Percentiles rank a stretch among this genome's conserved stretches.
Evolutionary conservation across 2,888 invertebrate genomes (phyloP).

Genomic region (Zonitis immaculata): DNA sequence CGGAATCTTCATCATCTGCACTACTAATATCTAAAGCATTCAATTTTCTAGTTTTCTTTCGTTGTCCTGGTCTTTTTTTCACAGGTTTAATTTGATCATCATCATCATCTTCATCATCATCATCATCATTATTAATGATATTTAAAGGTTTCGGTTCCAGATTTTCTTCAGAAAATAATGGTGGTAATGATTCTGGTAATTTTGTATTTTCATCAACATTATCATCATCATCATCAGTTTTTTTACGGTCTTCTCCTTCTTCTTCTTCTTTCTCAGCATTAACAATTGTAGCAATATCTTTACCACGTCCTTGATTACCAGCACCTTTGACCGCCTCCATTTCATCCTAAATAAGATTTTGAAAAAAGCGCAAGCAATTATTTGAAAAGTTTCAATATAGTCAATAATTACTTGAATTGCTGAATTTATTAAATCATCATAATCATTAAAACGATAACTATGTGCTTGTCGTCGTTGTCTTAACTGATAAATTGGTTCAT

Average conservation of each 20-base stretch:
- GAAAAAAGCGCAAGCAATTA: not conserved
- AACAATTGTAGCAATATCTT: conserved; percentile 88
- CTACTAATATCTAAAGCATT: conserved; percentile 65
- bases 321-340: conserved; percentile 70
- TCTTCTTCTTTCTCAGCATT: conserved; percentile 69
- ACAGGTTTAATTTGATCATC: conserved; percentile 35
- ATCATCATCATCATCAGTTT: conserved; percentile 32
- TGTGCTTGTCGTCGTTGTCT: conserved; percentile 75
- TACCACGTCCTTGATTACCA: conserved; percentile 79
- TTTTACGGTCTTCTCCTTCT: conserved; percentile 36
- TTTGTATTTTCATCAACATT: conserved; percentile 20
- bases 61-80: conserved; percentile 40
- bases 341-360: conserved; percentile 59
- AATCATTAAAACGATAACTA: conserved; percentile 85
- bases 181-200: conserved; percentile 19
- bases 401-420: conserved; percentile 66
- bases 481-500: conserved; percentile 78
- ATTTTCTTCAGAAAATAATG: conserved; percentile 19
- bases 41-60: conserved; percentile 68
- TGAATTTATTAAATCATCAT: conserved; percentile 91
- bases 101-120: conserved; percentile 41
- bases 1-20: conserved; percentile 69
- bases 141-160: conserved; percentile 18
- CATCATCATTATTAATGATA: conserved; percentile 40
- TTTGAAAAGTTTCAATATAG: not conserved